Percentiles rank a stretch among this genome's conserved stretches.
These are phyloP conservation scores for Urocolius indicus DNA, from an alignment of 2,113 vertebrate genomes.

Conservation along the genomic window DNA sequence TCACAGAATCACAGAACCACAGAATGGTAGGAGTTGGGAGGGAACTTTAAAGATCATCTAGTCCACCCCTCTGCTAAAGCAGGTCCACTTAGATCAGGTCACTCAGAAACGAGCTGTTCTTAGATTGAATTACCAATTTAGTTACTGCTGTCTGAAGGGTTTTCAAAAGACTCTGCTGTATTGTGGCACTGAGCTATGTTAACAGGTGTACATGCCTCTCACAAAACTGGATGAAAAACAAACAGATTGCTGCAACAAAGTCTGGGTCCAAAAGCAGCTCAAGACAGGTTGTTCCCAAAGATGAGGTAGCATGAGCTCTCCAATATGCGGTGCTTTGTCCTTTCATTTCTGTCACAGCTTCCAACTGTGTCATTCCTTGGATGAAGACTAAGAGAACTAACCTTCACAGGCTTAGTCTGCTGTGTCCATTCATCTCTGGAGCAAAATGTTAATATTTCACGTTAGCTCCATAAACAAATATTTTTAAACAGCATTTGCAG, in stretches of 20 bases:
- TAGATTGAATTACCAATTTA: background rate
- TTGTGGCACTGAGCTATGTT: background rate
- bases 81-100: too few relatives aligned
- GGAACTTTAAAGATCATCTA: too few relatives aligned
- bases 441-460: background rate
- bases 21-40: too few relatives aligned
- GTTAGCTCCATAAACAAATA: background rate
- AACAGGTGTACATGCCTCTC: background rate
- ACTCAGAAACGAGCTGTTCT: too few relatives aligned
- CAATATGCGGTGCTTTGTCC: background rate
- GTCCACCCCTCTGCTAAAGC: too few relatives aligned
- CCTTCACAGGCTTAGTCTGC: background rate
- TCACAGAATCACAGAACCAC: too few relatives aligned
- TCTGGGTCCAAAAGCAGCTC: background rate
- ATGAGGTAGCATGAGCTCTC: background rate
- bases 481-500: background rate
- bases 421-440: background rate
- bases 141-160: background rate
- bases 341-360: background rate
- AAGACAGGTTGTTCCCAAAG: background rate
- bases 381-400: background rate
- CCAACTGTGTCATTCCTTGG: background rate
- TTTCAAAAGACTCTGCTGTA: background rate
- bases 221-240: background rate
- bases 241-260: background rate